Percentiles rank a stretch among this genome's conserved stretches.
phyloP scores from a whole-genome alignment of 1,140 invertebrate genomes.

The Hyles euphorbiae region DNA sequence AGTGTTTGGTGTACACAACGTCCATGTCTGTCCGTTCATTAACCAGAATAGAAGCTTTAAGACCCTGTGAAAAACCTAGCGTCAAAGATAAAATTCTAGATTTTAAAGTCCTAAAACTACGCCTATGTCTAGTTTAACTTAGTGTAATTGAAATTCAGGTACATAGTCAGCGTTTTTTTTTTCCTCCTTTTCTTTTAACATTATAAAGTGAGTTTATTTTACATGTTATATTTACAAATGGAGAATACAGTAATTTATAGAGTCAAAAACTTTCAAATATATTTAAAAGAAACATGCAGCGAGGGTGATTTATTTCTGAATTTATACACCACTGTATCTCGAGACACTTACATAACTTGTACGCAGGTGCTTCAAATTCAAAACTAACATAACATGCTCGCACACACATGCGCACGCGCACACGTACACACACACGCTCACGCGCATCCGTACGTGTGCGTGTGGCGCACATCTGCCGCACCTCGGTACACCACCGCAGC shows the following conservation, averaged over 20 bases:
- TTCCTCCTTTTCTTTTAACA: constrained; percentile 34
- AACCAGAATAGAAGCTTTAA: constrained; percentile 39
- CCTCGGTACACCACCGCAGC: no score
- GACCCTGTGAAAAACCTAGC: constrained; percentile 72
- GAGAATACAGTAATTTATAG: constrained; percentile 6
- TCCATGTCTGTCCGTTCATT: background rate
- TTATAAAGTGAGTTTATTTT: constrained; percentile 61
- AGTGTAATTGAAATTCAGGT: constrained; percentile 73
- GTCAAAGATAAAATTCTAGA: constrained; percentile 66
- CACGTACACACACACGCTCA: no score
- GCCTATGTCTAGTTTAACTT: constrained; percentile 59
- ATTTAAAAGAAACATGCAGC: no score
- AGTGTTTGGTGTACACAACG: background rate
- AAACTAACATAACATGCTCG: background rate
- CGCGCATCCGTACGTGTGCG: no score
- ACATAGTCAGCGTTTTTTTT: constrained; percentile 60
- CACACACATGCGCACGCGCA: background rate
- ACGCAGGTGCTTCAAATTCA: constrained; percentile 48
- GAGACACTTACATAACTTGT: constrained; percentile 42
- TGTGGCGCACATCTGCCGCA: no score
- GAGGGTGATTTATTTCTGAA: background rate
- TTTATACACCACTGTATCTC: background rate
- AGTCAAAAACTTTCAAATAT: constrained; percentile 1
- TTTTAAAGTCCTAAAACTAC: constrained; percentile 60
- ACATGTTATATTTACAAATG: constrained; percentile 53